Evolutionary conservation across 2,888 invertebrate species (phyloP), one percentile per base, ranked within the genome.

Genomic region (Celastrina argiolus): DNA sequence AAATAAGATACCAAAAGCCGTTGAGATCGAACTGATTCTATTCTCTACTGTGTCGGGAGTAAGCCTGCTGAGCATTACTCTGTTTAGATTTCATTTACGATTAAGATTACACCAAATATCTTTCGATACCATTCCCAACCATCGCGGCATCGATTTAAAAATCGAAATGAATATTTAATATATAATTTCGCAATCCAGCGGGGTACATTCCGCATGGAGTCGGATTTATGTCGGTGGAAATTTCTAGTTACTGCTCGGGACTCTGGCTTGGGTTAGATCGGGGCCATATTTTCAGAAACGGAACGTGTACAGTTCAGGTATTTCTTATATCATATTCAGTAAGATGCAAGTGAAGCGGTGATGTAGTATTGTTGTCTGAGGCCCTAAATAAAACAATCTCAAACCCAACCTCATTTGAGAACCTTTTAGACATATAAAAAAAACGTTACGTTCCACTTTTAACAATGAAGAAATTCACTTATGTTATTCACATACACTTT

Each of bases 141-240:
- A n/a, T n/a, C n/a, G 18, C 1, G 4, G 82, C 80, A 81, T 85
- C 36, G 22, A 56, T 87, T 84, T 84, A 80, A 58, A 81, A 80
- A 84, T 26, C 82, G 74, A 78, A 72, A 82, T 88, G 85, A 90
- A 90, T 89, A 88, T 87, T 88, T 88, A 81, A 90, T 83, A 81
- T 87, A 88, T 85, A 87, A 88, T 87, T 85, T 87, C 84, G 83
- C 79, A 85, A 85, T 82, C 80, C 79, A n/a, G 76, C 79, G 75
- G 77, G 83, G 88, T 89, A 86, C 86, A 87, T 87, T 83, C 85
- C 80, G 81, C 82, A n/a, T n/a, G n/a, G n/a, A n/a, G n/a, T n/a
- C 84, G 80, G 88, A 89, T 90, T 88, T 89, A 88, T 87, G 81
- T 82, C 84, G 81, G 78, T 74, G 74, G 76, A 84, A 87, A 87